Conservation (phyloP, 1,140 invertebrate species). For the Brachionus sp. region DNA sequence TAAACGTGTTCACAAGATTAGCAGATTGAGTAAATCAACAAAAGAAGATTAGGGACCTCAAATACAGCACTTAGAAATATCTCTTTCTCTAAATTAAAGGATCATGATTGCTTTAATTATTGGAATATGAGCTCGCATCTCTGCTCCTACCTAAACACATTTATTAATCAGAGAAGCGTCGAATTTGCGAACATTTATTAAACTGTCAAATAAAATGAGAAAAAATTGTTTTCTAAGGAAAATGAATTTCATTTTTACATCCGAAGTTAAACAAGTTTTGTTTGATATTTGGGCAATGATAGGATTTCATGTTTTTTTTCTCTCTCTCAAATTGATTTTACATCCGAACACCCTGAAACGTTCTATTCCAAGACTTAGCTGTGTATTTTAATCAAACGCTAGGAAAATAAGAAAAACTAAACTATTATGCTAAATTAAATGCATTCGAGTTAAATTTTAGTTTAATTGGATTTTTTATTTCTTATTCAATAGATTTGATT, state of each 20-base stretch:
- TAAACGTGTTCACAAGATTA: not conserved
- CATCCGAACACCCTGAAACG: not conserved
- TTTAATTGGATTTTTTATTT: slow-evolving; percentile 2
- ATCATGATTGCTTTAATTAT: not conserved
- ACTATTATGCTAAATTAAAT: slow-evolving; percentile 5
- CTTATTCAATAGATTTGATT: slow-evolving; percentile 4
- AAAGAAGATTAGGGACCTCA: not conserved
- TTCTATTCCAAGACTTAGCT: not conserved
- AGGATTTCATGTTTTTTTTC: not conserved
- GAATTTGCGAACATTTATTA: not conserved
- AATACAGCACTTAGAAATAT: not conserved
- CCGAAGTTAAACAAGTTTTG: slow-evolving; percentile 6
- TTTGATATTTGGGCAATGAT: not conserved
- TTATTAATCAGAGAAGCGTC: too few species aligned
- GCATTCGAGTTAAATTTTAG: not conserved
- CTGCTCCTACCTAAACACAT: not conserved
- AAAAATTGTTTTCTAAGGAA: not conserved
- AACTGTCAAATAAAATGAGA: not conserved
- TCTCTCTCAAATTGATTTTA: not conserved
- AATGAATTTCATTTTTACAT: not conserved
- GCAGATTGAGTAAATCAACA: not conserved
- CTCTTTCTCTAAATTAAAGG: not conserved
- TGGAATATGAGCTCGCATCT: not conserved
- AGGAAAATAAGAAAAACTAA: not conserved
- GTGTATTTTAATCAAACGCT: not conserved